A percentile compares a stretch with the other conserved stretches of the same genome.
phyloP scores from a whole-genome alignment of 2,888 invertebrate genomes.

The Archips xylosteana region DNA sequence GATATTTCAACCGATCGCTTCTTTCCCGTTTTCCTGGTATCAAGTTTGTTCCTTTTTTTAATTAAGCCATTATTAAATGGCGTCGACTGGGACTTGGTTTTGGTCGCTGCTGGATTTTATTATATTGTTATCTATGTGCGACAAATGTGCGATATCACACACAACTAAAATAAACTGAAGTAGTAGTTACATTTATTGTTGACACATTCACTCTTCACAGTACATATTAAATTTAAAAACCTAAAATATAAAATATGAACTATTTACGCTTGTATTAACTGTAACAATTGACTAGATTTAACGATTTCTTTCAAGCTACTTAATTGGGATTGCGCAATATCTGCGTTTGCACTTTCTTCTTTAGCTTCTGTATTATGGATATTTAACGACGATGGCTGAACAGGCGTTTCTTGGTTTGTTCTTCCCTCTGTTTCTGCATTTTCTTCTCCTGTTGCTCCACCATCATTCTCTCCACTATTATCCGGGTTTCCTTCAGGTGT shows the following conservation, averaged over 20 bases:
- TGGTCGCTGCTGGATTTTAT: neutral
- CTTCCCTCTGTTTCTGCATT: neutral
- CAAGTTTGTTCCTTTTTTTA: conserved; percentile 8
- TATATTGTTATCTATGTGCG: no score
- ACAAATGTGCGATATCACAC: no score
- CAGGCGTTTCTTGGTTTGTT: neutral
- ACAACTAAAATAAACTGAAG: no score
- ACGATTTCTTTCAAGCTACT: conserved; percentile 9
- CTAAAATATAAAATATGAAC: conserved; percentile 1
- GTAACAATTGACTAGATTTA: conserved; percentile 11
- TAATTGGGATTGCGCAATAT: neutral
- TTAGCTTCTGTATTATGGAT: neutral
- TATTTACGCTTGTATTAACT: conserved; percentile 20
- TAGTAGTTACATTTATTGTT: neutral
- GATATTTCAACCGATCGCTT: conserved; percentile 52
- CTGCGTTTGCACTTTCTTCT: neutral
- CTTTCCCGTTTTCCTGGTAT: conserved; percentile 27
- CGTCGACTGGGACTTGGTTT: neutral
- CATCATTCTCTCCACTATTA: neutral
- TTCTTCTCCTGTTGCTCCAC: neutral
- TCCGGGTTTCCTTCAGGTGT: neutral
- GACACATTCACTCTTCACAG: neutral
- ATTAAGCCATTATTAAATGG: conserved; percentile 12
- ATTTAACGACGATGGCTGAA: neutral
- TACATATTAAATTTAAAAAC: neutral